Base-by-base conservation (phyloP, 2,888 invertebrate genomes). In the Caenorhabditis macrosperma region DNA sequence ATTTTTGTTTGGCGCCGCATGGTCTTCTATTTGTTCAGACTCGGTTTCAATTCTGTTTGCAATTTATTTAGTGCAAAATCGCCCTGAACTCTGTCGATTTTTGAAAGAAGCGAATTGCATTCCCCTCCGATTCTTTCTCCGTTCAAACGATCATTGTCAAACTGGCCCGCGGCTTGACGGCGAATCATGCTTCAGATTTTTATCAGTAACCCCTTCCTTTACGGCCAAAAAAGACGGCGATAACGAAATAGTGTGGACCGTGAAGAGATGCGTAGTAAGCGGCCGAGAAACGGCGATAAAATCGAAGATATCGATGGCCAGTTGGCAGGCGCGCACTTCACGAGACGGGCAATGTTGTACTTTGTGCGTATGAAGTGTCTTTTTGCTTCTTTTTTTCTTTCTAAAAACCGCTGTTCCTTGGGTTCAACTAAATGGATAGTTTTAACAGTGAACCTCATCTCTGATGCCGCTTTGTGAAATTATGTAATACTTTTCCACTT, bases 221-320 rank as follows among this genome's bases (percentile, higher is more conserved):
- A 54, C 54, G 55, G 46, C 55, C 44, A 60, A 41, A 61, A 61
- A 55, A 28, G 10, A 38, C 1, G 4, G 26, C 63, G 72, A 72
- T 72, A 72, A 72, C 52, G 71, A 71, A 52, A 72, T 50, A 72
- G 72, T 28, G 64, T 33, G 26, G 48, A 57, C 35, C 38, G 55
- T 69, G 28, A 41, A 69, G 69, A 69, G 61, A 50, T 24, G 26
- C 38, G 48, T 38, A 50, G 52, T 22, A 15, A 46, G 54, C n/a
- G 41, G 38, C 20, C 15, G 35, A 60, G 28, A n/a, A n/a, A 46
- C 22, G 28, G 60, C 69, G 60, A 69, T 69, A 69, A 69, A 69
- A 69, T 28, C 15, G 60, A 69, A 61, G 69, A 69, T 69, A 54
- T 26, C 26, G 28, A 12, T 15, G n/a, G 52, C 24, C 52, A 15